These are phyloP conservation scores for Calliphora vomitoria DNA, from an alignment of 2,888 invertebrate genomes.

Conservation along the genomic window DNA sequence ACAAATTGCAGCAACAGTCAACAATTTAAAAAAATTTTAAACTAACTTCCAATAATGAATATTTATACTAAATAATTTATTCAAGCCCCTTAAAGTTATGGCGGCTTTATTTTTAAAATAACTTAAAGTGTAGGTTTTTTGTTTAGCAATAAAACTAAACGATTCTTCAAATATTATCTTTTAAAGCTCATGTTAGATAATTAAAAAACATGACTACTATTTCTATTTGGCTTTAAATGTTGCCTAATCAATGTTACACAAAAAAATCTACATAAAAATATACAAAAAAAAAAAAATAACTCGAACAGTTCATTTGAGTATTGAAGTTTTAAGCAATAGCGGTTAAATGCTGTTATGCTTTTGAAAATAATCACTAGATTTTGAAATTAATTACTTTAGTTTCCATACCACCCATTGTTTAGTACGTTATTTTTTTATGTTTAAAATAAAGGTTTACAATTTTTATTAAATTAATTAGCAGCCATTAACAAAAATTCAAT, in stretches of 20 bases:
- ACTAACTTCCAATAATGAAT: background rate
- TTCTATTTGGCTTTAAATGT: background rate
- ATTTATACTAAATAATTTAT: background rate
- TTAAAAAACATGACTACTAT: conserved; percentile 7
- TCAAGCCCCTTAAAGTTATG: too few relatives aligned
- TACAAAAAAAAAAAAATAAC: background rate
- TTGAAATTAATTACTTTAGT: background rate
- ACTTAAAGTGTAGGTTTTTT: background rate
- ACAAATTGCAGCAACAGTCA: too few relatives aligned
- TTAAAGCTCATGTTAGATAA: conserved; percentile 25
- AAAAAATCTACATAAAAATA: background rate
- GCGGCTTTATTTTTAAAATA: background rate
- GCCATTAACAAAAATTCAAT: conserved; percentile 21
- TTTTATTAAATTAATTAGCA: conserved; percentile 53
- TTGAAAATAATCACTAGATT: background rate
- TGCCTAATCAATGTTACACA: conserved; percentile 30
- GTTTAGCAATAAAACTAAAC: conserved; percentile 1
- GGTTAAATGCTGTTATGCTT: background rate
- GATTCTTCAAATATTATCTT: background rate
- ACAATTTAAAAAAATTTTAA: background rate
- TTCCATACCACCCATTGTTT: conserved; percentile 42
- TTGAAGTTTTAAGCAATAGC: background rate
- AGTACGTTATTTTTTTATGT: background rate
- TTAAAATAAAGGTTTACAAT: conserved; percentile 24
- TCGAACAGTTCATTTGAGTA: background rate